Evolutionary conservation across 2,113 vertebrate genomes (phyloP).

Genomic region (Barnardius zonarius): DNA sequence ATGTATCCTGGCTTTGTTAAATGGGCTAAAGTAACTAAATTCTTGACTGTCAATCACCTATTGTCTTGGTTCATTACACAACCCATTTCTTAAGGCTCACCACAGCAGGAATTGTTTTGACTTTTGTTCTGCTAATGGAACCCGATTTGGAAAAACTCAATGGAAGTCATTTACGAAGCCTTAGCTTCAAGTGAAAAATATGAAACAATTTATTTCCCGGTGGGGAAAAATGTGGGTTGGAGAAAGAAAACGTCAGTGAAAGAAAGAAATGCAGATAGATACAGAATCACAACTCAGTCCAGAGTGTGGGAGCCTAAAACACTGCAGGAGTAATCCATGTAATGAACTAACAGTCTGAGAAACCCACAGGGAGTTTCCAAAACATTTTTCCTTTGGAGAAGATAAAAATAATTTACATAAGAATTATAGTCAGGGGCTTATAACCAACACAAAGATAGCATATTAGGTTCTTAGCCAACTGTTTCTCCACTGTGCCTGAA

Average conservation of each 20-base stretch:
- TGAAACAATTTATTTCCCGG: conserved; percentile 38
- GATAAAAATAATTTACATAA: conserved; percentile 44
- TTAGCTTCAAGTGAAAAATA: conserved; percentile 42
- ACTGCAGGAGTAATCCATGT: conserved; percentile 20
- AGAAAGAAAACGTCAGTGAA: not conserved
- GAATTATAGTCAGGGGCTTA: conserved; percentile 11
- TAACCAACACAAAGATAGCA: not conserved
- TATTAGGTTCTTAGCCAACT: not conserved
- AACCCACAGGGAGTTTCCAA: conserved; percentile 37
- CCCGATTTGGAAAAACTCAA: conserved; percentile 36
- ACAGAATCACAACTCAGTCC: not conserved
- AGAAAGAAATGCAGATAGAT: conserved; percentile 31
- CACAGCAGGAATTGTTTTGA: conserved; percentile 40
- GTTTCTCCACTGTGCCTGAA: not conserved
- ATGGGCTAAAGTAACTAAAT: not conserved
- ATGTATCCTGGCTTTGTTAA: not conserved
- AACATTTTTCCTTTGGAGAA: conserved; percentile 25
- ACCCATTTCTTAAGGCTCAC: conserved; percentile 25
- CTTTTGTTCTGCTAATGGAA: conserved; percentile 49
- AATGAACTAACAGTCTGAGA: conserved; percentile 16
- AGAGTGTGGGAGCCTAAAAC: not conserved
- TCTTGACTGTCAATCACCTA: conserved; percentile 31
- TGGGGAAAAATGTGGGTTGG: conserved; percentile 21
- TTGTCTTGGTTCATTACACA: conserved; percentile 40
- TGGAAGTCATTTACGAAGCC: conserved; percentile 5